phyloP scores from a whole-genome alignment of 2,797 vertebrate species.

The Parambassis ranga region DNA sequence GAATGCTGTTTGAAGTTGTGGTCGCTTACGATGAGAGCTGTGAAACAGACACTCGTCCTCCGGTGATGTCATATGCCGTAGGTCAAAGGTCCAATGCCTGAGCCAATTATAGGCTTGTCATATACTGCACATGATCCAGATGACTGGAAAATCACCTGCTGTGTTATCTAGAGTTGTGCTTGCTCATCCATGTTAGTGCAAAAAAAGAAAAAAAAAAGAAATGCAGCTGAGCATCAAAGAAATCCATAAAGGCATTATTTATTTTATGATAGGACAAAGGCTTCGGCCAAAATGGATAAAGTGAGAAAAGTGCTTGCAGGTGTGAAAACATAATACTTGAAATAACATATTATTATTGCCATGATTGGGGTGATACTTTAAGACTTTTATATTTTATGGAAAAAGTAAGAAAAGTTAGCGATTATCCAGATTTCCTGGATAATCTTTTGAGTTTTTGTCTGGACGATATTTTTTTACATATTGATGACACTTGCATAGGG shows the following conservation, averaged over 20 bases:
- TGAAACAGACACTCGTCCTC: slow-evolving; percentile 14
- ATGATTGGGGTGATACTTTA: not conserved
- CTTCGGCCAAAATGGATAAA: too few relatives aligned
- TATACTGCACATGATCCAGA: slow-evolving; percentile 69
- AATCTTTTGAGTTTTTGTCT: too few relatives aligned
- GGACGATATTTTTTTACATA: slow-evolving; percentile 13
- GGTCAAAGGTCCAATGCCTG: slow-evolving; percentile 70
- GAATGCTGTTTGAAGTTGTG: slow-evolving; percentile 15
- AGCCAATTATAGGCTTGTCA: slow-evolving; percentile 77
- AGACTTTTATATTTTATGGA: not conserved
- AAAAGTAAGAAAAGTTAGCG: not conserved
- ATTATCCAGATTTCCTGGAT: too few relatives aligned
- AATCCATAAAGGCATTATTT: not conserved
- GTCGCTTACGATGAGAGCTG: slow-evolving; percentile 13
- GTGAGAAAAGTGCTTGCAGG: too few relatives aligned
- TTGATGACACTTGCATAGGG: not conserved
- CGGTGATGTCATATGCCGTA: slow-evolving; percentile 68
- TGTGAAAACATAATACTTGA: too few relatives aligned
- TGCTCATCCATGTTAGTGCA: slow-evolving; percentile 13
- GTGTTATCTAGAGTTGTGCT: slow-evolving; percentile 4
- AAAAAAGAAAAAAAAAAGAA: too few relatives aligned
- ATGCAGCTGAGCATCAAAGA: not conserved
- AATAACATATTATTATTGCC: not conserved
- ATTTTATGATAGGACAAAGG: too few relatives aligned
- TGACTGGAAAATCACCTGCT: slow-evolving; percentile 58